A percentile compares a stretch with the other conserved stretches of the same genome.
These are phyloP conservation scores for Troides oblongomaculatus DNA, from an alignment of 2,888 invertebrate species.

Conservation along the genomic window DNA sequence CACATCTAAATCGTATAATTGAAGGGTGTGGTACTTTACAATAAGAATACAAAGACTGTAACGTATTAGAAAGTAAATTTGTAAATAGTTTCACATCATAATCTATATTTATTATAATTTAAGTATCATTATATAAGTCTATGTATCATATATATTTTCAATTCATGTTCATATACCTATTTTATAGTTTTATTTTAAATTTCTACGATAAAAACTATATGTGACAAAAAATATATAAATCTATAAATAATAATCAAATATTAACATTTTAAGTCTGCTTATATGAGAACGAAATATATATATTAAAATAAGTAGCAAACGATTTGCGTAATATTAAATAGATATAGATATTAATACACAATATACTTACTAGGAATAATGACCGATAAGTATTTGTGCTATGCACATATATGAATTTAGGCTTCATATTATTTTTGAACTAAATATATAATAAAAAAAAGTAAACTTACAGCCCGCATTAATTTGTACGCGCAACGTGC, in stretches of 20 bases:
- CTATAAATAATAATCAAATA: not conserved
- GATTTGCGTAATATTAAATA: constrained; percentile 2
- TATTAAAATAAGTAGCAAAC: not conserved
- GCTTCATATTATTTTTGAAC: too few relatives aligned
- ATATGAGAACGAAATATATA: not conserved
- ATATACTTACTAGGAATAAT: constrained; percentile 2
- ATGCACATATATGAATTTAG: not conserved
- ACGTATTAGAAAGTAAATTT: not conserved
- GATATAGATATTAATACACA: constrained; percentile 9
- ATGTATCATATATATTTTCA: not conserved
- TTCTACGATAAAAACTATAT: not conserved
- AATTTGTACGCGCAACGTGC: too few relatives aligned
- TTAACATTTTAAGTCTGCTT: not conserved
- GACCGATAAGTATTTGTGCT: constrained; percentile 5
- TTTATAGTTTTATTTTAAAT: not conserved
- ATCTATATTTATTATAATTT: not conserved
- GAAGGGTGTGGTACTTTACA: too few relatives aligned
- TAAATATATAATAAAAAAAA: too few relatives aligned
- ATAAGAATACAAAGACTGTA: too few relatives aligned
- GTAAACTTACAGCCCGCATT: too few relatives aligned
- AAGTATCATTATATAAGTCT: not conserved
- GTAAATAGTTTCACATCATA: constrained; percentile 1
- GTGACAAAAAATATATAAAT: not conserved
- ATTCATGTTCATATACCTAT: constrained; percentile 5
- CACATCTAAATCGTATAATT: too few relatives aligned